Percentiles rank a stretch among this genome's conserved stretches.
phyloP scores from a whole-genome alignment of 2,888 invertebrate genomes.

The Lucinisca nassula region DNA sequence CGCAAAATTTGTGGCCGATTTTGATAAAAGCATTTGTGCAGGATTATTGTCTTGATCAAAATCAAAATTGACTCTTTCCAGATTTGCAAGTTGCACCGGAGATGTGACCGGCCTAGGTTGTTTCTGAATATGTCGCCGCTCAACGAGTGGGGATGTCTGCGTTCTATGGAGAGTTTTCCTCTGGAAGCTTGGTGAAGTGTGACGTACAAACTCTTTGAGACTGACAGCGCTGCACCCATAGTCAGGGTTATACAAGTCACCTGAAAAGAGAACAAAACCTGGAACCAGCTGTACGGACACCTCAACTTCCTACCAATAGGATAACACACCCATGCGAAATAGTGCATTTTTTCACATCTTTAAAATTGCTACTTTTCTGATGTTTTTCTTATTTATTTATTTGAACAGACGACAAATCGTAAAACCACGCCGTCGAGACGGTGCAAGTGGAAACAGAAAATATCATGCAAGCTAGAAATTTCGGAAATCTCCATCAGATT shows the following conservation, averaged over 20 bases:
- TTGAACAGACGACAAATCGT: too few relatives aligned
- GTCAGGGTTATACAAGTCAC: constrained; percentile 52
- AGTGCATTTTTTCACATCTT: too few relatives aligned
- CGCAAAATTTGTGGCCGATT: neutral
- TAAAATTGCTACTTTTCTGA: too few relatives aligned
- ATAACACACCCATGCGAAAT: too few relatives aligned
- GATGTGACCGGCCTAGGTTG: constrained; percentile 58
- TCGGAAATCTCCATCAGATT: too few relatives aligned
- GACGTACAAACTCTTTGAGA: constrained; percentile 19
- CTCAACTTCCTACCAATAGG: too few relatives aligned
- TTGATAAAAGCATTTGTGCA: neutral
- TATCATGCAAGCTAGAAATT: too few relatives aligned
- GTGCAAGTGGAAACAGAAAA: too few relatives aligned
- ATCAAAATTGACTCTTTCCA: neutral
- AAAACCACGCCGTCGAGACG: too few relatives aligned
- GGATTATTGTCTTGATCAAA: neutral
- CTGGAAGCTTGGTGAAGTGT: neutral
- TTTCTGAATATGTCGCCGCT: constrained; percentile 38
- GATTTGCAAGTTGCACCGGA: constrained; percentile 37
- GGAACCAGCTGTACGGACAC: too few relatives aligned
- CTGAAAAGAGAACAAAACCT: too few relatives aligned
- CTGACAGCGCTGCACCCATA: constrained; percentile 18
- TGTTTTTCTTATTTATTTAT: too few relatives aligned
- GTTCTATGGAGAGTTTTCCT: neutral
- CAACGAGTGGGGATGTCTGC: constrained; percentile 40